Evolutionary conservation across 1,140 invertebrate genomes (phyloP).

Genomic region (Atta colombica): DNA sequence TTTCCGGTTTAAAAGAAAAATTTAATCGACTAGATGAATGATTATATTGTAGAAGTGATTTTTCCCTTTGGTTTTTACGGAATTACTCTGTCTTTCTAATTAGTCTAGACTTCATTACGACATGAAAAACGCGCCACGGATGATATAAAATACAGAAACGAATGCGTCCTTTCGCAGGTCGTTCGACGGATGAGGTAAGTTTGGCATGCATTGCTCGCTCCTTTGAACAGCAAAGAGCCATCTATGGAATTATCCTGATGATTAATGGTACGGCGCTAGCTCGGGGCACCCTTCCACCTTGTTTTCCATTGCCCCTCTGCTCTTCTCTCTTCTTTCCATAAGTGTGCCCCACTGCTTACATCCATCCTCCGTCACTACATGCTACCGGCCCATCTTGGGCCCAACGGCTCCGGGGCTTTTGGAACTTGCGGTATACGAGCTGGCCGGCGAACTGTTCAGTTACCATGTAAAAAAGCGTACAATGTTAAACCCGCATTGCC

Average conservation of each 20-base stretch:
- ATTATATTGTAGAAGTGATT: neutral
- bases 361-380: slow-evolving; percentile 25
- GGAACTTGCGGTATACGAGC: slow-evolving; percentile 43
- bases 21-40: neutral
- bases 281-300: slow-evolving; percentile 72
- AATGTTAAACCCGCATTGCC: slow-evolving; percentile 71
- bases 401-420: slow-evolving; percentile 26
- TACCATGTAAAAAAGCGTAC: slow-evolving; percentile 80
- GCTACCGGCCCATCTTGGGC: slow-evolving; percentile 62
- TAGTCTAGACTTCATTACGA: neutral
- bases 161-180: slow-evolving; percentile 72
- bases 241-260: slow-evolving; percentile 84
- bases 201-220: slow-evolving; percentile 84
- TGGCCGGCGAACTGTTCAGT: slow-evolving; percentile 65
- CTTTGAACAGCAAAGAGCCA: slow-evolving; percentile 82
- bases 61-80: neutral
- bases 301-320: slow-evolving; percentile 49
- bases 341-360: slow-evolving; percentile 14
- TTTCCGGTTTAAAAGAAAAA: neutral
- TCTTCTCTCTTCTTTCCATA: slow-evolving; percentile 8
- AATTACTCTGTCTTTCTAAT: neutral
- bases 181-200: slow-evolving; percentile 79
- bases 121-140: neutral
- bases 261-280: slow-evolving; percentile 80
- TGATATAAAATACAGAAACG: slow-evolving; percentile 40